Evolutionary conservation across 2,113 vertebrate genomes (phyloP).

Genomic region (Plecturocebus donacophilus): DNA sequence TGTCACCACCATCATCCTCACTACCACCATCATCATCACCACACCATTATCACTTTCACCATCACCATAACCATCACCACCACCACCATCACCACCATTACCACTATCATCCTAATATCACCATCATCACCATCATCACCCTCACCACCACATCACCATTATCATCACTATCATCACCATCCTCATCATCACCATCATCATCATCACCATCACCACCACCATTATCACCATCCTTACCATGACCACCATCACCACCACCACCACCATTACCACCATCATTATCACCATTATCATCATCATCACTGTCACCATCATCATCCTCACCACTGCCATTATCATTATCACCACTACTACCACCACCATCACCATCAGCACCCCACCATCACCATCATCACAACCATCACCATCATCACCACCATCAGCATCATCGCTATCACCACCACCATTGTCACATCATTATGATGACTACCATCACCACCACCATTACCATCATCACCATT

Average conservation of each 20-base stretch:
- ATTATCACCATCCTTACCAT: accelerated
- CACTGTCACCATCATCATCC: background rate
- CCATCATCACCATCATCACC: accelerated
- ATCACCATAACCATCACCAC: accelerated
- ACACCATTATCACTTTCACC: accelerated
- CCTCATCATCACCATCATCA: background rate
- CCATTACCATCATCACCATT: accelerated
- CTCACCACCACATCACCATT: accelerated
- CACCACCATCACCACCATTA: accelerated
- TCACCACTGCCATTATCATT: background rate
- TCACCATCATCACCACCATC: accelerated
- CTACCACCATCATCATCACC: background rate
- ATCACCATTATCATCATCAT: background rate
- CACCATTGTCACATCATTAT: background rate
- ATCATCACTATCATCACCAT: background rate
- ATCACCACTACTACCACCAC: accelerated
- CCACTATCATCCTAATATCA: accelerated
- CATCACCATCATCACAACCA: background rate
- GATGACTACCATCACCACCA: background rate
- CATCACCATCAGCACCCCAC: accelerated
- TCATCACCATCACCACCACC: accelerated
- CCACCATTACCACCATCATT: too few species aligned
- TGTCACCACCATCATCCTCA: background rate
- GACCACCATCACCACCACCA: accelerated
- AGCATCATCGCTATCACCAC: background rate